phyloP scores from a whole-genome alignment of 2,113 vertebrate species.

The Suncus etruscus region DNA sequence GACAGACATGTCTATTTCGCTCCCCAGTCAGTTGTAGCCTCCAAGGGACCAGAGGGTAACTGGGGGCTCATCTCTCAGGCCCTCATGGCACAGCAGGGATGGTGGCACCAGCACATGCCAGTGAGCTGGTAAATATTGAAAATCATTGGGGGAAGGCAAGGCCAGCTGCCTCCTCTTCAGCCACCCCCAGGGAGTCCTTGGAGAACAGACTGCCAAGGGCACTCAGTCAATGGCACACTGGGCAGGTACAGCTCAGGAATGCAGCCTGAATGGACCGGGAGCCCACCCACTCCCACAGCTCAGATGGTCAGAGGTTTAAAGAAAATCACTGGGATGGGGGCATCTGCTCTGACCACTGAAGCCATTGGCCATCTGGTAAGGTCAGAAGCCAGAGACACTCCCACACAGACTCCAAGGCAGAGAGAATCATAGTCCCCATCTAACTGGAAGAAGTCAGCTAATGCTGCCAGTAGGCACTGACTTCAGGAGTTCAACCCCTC shows the following conservation, averaged over 20 bases:
- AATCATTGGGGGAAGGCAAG: constrained; percentile 58
- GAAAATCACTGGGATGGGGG: background rate
- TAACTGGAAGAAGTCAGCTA: constrained; percentile 2
- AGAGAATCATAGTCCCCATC: background rate
- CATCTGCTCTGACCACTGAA: background rate
- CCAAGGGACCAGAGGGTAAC: background rate
- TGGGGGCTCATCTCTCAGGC: constrained; percentile 11
- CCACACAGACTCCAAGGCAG: background rate
- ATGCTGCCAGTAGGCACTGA: background rate
- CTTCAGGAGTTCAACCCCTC: background rate
- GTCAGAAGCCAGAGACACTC: background rate
- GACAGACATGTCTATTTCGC: constrained; percentile 9
- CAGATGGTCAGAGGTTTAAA: background rate
- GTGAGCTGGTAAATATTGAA: constrained; percentile 44
- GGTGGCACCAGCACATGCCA: background rate
- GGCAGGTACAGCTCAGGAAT: background rate
- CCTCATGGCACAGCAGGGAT: constrained; percentile 22
- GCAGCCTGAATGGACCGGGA: background rate
- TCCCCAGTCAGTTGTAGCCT: constrained; percentile 36
- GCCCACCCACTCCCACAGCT: background rate
- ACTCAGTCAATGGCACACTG: constrained; percentile 44
- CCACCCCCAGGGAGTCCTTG: constrained; percentile 61
- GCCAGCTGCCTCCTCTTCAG: constrained; percentile 62
- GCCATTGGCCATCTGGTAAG: constrained; percentile 33
- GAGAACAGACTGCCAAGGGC: constrained; percentile 70